Evolutionary conservation across 92 coral and sea anemone genomes (phyloP), one percentile per base, ranked within the genome.

Genomic region (Galaxea fascicularis): DNA sequence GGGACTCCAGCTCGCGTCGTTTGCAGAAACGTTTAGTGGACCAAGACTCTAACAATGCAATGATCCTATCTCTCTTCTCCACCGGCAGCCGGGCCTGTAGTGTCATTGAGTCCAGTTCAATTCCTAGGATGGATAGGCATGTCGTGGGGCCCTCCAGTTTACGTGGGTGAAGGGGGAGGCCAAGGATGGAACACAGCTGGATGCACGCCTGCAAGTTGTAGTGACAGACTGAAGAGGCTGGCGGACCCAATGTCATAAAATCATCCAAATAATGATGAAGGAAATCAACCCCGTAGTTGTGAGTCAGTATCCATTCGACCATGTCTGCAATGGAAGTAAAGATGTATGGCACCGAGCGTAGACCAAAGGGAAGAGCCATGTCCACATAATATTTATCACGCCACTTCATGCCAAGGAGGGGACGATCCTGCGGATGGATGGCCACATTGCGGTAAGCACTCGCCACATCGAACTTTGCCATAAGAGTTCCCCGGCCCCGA

Each of bases 21-120:
- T 62, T 49, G 41, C 86, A 82, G 13, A n/a, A 82, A 54, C 26
- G 16, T 53, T 45, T n/a, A n/a, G 65, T 29, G 86, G 1, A 26
- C n/a, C n/a, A 41, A 71, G 79, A 82, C 25, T 69, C 25, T 41
- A 28, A 53, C 51, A 78, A 14, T 24, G 83, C 51, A 57, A n/a
- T 54, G 60, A 47, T 49, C 20, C 47, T 75, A 29, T 68, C 52
- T 25, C 69, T 30, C 52, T 82, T 68, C 18, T 44, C 80, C 44
- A 44, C 14, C 1, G 86, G 86, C 15, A 82, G 54, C 35, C 65
- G 66, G 0, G 79, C 52, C 53, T n/a, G n/a, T n/a, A n/a, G n/a
- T n/a, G n/a, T n/a, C n/a, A n/a, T n/a, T n/a, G n/a, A 82, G 25
- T 82, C 78, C n/a, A 82, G 86, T 70, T 82, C 78, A 25, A 45